phyloP scores from a whole-genome alignment of 2,888 invertebrate genomes.

The Heliothis peltigera region DNA sequence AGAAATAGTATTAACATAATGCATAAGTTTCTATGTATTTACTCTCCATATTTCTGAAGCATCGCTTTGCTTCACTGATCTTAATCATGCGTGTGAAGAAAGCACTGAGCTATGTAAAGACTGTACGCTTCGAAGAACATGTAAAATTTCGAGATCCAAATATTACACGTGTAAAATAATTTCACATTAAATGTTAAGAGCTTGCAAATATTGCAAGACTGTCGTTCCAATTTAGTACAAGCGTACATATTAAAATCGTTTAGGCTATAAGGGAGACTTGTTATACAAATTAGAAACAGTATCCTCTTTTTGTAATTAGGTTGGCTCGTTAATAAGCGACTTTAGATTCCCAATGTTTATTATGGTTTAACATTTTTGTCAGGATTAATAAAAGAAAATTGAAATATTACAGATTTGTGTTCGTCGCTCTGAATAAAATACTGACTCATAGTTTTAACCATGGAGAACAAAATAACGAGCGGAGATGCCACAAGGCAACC shows the following conservation, averaged over 20 bases:
- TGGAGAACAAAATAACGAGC: too few relatives aligned
- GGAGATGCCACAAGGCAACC: too few relatives aligned
- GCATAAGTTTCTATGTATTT: conserved; percentile 15
- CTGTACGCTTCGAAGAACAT: conserved; percentile 18
- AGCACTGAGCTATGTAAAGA: conserved; percentile 44
- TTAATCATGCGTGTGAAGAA: conserved; percentile 41
- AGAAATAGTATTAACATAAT: conserved; percentile 6
- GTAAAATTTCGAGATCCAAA: conserved; percentile 18
- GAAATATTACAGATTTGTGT: background rate
- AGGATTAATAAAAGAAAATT: background rate
- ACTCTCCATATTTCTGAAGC: background rate
- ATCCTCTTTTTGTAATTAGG: conserved; percentile 38
- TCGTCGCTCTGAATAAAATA: too few relatives aligned
- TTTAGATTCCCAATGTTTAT: conserved; percentile 20
- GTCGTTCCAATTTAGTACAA: conserved; percentile 28
- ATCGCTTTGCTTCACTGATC: conserved; percentile 44
- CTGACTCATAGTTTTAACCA: too few relatives aligned
- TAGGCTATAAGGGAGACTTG: conserved; percentile 29
- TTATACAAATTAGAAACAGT: conserved; percentile 38
- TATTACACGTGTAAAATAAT: conserved; percentile 16
- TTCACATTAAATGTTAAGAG: conserved; percentile 1
- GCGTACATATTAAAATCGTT: conserved; percentile 47
- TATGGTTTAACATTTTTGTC: conserved; percentile 1
- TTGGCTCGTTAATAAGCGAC: conserved; percentile 36
- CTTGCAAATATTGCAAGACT: conserved; percentile 19